Evolutionary conservation across 2,113 vertebrate species (phyloP), one percentile per base, ranked within the genome.

Genomic region (Pachyramphus minor): DNA sequence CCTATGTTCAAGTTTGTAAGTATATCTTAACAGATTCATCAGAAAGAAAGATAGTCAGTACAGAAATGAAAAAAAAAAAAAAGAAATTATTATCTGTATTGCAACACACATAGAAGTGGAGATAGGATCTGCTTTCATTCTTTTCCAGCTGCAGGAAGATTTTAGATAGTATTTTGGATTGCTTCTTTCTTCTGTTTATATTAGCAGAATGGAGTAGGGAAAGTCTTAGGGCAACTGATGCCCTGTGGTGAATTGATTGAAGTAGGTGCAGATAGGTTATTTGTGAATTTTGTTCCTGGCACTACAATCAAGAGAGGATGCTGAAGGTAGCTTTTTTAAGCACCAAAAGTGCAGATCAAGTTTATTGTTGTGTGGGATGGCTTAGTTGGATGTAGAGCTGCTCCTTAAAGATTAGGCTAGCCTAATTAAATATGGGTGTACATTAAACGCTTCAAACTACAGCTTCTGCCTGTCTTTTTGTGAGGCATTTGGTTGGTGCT

Each of bases 71-170:
- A 96, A n/a, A n/a, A n/a, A 93, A 44, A 52, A 77, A 90, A 87
- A 79, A 49, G 23, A 49, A 49, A 25, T 24, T 33, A 79, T 60
- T 73, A 47, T 72, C 44, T 76, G 16, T 42, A 42, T 77, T 64
- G 33, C 23, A 84, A 27, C 73, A 49, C n/a, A 19, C 14, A 3
- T 75, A 73, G 37, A 64, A 45, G 41, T 53, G 13, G 42, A 78
- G 79, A 94, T 89, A 92, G 25, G n/a, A 92, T 93, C 73, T 89
- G 62, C 85, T 63, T 88, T 91, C 49, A 47, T 71, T 92, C 19
- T 96, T 91, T 92, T 91, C 71, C 76, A 82, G 53, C 33, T 86
- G 50, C 58, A 68, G 60, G 21, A 88, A 90, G 42, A 78, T 72
- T 92, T 82, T 89, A 90, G 69, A 30, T 81, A 84, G 44, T 35